phyloP scores from a whole-genome alignment of 2,888 invertebrate genomes.

The Diadromus collaris region DNA sequence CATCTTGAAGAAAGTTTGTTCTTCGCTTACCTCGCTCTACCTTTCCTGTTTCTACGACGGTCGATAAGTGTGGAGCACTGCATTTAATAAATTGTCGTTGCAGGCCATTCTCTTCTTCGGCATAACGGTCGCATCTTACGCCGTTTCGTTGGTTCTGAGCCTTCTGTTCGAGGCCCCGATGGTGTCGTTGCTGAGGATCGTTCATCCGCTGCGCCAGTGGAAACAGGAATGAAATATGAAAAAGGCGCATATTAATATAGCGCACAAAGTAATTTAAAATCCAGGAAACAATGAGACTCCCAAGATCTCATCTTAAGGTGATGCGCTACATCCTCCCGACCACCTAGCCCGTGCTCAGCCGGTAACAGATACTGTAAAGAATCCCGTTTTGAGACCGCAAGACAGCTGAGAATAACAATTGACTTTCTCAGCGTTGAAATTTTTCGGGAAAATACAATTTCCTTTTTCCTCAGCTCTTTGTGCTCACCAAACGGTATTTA shows the following conservation, averaged over 20 bases:
- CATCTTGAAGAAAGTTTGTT: background rate
- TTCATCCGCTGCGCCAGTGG: conserved; percentile 78
- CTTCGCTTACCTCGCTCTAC: background rate
- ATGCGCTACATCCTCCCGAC: no score
- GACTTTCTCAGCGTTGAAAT: no score
- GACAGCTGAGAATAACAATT: no score
- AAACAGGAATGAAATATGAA: conserved; percentile 54
- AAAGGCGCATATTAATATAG: background rate
- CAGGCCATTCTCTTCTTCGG: conserved; percentile 83
- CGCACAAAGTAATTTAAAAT: conserved; percentile 6
- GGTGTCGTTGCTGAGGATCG: conserved; percentile 81
- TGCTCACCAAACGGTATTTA: no score
- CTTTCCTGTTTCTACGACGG: background rate
- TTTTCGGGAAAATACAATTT: no score
- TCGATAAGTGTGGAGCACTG: conserved; percentile 24
- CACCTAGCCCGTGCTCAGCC: no score
- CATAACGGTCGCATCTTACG: conserved; percentile 79
- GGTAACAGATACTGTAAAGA: no score
- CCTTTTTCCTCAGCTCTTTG: no score
- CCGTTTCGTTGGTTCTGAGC: conserved; percentile 80
- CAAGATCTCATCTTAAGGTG: background rate
- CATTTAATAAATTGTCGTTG: background rate
- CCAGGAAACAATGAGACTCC: conserved; percentile 14
- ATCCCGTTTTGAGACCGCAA: no score
- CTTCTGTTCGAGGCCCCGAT: conserved; percentile 84